phyloP scores from a whole-genome alignment of 2,113 vertebrate genomes.

The Rostratula benghalensis region DNA sequence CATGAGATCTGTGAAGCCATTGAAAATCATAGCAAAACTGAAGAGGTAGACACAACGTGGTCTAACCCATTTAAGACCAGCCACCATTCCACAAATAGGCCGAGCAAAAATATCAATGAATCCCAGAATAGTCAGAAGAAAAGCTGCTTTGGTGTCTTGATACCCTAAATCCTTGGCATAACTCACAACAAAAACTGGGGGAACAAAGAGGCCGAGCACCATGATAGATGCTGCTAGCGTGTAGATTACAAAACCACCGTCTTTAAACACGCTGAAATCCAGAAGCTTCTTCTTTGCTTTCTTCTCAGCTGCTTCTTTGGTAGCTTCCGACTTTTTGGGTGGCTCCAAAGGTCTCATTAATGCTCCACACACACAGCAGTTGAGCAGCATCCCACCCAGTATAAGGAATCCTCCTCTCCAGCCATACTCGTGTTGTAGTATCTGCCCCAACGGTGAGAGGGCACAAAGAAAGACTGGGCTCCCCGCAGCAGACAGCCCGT shows the following conservation, averaged over 20 bases:
- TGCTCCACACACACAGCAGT: conserved; percentile 92
- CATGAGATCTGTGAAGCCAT: conserved; percentile 88
- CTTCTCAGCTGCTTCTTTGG: conserved; percentile 23
- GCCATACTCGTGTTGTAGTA: conserved; percentile 85
- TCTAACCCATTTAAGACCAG: conserved; percentile 86
- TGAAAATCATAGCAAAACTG: conserved; percentile 94
- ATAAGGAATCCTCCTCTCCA: conserved; percentile 96
- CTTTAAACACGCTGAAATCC: conserved; percentile 89
- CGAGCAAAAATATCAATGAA: conserved; percentile 93
- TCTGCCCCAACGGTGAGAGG: conserved; percentile 90
- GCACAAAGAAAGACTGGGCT: conserved; percentile 92
- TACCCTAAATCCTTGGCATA: conserved; percentile 90
- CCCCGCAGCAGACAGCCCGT: conserved; percentile 91
- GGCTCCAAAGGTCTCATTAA: conserved; percentile 87
- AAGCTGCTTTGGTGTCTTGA: conserved; percentile 87
- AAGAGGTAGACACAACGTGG: conserved; percentile 92
- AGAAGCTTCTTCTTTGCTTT: conserved; percentile 81
- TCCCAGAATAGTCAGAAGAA: conserved; percentile 90
- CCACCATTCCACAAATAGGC: conserved; percentile 86
- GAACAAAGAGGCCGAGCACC: conserved; percentile 95
- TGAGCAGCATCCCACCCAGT: conserved; percentile 89
- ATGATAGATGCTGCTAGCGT: conserved; percentile 89
- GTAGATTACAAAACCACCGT: conserved; percentile 89
- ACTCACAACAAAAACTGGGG: conserved; percentile 93
- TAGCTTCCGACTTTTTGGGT: conserved; percentile 50